Percentiles rank a stretch among this genome's conserved stretches.
Conservation (phyloP, 2,113 vertebrate genomes). For the Megaceryle torquata region DNA sequence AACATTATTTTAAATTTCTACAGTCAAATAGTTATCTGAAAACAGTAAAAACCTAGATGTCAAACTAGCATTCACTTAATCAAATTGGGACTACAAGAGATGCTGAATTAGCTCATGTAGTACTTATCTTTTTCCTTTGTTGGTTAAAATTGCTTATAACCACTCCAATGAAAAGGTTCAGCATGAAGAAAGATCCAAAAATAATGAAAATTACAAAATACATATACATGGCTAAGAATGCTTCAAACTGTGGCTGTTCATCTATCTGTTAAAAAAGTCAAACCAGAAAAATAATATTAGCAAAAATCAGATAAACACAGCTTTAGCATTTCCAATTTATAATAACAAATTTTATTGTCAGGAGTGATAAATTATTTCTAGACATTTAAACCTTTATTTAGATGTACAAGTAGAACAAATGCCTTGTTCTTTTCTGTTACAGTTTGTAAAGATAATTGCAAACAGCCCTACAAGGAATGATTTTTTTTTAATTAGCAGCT, state of each 20-base stretch:
- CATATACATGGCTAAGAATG: slow-evolving; percentile 79
- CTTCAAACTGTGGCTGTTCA: slow-evolving; percentile 83
- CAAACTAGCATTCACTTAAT: neutral
- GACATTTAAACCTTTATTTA: neutral
- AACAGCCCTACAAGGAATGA: neutral
- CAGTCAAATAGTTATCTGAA: neutral
- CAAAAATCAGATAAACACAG: neutral
- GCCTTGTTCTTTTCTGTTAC: neutral
- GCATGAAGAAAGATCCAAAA: slow-evolving; percentile 97
- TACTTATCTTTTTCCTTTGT: slow-evolving; percentile 99
- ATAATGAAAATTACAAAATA: slow-evolving; percentile 97
- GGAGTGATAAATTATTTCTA: neutral
- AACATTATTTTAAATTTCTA: neutral
- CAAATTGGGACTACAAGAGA: neutral
- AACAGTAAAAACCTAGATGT: neutral
- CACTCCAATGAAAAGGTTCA: slow-evolving; percentile 97
- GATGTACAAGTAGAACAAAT: neutral
- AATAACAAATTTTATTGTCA: neutral
- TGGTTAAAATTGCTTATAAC: slow-evolving; percentile 99
- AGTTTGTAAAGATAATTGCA: neutral
- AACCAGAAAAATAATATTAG: neutral
- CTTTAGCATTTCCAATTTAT: neutral
- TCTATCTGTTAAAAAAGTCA: slow-evolving; percentile 66
- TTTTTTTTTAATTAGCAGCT: neutral
- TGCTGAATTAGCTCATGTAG: neutral